Evolutionary conservation across 2,797 vertebrate genomes (phyloP).

Genomic region (Typhlichthys subterraneus): DNA sequence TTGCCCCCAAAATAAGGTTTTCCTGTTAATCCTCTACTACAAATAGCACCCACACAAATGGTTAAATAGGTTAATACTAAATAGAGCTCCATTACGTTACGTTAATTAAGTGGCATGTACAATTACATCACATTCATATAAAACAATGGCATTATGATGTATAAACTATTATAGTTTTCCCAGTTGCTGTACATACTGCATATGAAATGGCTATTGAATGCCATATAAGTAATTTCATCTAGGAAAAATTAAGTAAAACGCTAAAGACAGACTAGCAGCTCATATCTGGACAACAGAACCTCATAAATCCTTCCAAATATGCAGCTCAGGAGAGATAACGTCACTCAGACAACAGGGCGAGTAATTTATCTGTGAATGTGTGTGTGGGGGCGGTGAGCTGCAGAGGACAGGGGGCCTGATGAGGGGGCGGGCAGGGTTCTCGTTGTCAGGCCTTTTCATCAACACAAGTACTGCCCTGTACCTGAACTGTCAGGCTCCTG

Average conservation of each 20-base stretch:
- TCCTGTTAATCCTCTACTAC: too few species aligned
- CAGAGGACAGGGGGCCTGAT: constrained; percentile 21
- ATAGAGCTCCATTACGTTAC: too few species aligned
- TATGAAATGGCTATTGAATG: too few species aligned
- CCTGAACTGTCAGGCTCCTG: constrained; percentile 28
- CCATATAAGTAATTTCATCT: background rate
- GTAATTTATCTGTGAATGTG: constrained; percentile 67
- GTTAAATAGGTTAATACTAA: too few species aligned
- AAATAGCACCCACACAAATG: too few species aligned
- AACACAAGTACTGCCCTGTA: constrained; percentile 35
- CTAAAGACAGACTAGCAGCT: constrained; percentile 17
- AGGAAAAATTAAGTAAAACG: constrained; percentile 6
- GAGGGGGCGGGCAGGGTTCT: constrained; percentile 70
- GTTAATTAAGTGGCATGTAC: too few species aligned
- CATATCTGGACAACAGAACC: constrained; percentile 45
- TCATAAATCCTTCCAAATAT: constrained; percentile 65
- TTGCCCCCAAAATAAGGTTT: too few species aligned
- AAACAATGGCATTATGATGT: background rate
- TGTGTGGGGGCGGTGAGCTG: background rate
- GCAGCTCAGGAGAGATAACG: constrained; percentile 71
- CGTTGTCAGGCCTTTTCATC: constrained; percentile 56
- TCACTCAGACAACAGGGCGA: constrained; percentile 66
- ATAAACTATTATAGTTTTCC: too few species aligned
- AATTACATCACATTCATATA: background rate
- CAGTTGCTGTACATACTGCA: too few species aligned